A percentile compares a stretch with the other conserved stretches of the same genome.
These are phyloP conservation scores for Altica lythri DNA, from an alignment of 2,888 invertebrate species.

Conservation along the genomic window DNA sequence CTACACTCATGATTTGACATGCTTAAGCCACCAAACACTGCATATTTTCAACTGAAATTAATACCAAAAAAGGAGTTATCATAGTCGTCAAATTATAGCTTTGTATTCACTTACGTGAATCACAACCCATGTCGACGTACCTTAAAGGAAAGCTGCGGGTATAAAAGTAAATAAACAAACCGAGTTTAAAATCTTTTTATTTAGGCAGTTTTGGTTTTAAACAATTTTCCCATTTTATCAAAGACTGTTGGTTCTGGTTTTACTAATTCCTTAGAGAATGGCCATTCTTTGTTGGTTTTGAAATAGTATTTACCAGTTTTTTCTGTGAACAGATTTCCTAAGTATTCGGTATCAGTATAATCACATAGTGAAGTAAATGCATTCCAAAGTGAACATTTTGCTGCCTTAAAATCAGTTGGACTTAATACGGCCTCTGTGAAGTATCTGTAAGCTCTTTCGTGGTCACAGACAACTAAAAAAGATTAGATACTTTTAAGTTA, in stretches of 20 bases:
- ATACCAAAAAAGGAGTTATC: too few species aligned
- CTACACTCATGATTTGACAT: too few species aligned
- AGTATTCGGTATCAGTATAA: constrained; percentile 35
- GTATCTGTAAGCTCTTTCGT: constrained; percentile 41
- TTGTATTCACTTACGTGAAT: too few species aligned
- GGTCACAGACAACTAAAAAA: constrained; percentile 46
- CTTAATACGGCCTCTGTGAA: constrained; percentile 46
- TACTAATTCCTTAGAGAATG: constrained; percentile 36
- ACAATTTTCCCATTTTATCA: background rate
- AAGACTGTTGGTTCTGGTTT: background rate
- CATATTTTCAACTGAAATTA: too few species aligned
- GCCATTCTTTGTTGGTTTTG: constrained; percentile 44
- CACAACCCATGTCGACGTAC: too few species aligned
- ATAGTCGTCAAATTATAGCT: too few species aligned
- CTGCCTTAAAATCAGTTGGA: constrained; percentile 38
- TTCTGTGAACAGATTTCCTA: constrained; percentile 43
- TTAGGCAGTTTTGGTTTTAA: too few species aligned
- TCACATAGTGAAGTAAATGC: constrained; percentile 13
- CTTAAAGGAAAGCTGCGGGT: too few species aligned
- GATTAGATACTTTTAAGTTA: background rate
- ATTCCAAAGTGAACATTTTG: constrained; percentile 40
- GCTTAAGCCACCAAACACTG: too few species aligned
- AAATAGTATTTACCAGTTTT: constrained; percentile 44
- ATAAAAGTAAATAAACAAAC: too few species aligned
- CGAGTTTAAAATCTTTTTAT: too few species aligned